Percentiles rank a stretch among this genome's conserved stretches.
phyloP scores from a whole-genome alignment of 1,140 invertebrate species.

The Calliopsis andreniformis region DNA sequence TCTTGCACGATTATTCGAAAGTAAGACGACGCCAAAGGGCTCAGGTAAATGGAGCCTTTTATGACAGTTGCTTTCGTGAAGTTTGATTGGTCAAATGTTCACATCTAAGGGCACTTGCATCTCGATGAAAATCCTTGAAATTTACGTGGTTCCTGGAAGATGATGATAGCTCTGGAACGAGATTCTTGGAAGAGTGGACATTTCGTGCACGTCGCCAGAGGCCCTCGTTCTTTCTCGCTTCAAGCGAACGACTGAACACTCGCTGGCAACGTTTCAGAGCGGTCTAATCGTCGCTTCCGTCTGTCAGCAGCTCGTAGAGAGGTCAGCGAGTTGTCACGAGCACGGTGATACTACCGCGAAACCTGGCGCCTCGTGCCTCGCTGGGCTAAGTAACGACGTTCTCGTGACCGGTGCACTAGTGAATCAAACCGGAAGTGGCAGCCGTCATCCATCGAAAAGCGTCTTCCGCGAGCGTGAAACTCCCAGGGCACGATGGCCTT shows the following conservation, averaged over 20 bases:
- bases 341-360: slow-evolving; percentile 44
- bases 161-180: neutral
- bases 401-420: slow-evolving; percentile 12
- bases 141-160: neutral
- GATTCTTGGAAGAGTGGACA: slow-evolving; percentile 18
- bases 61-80: no score
- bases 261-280: slow-evolving; percentile 12
- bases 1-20: neutral
- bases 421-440: slow-evolving; percentile 4
- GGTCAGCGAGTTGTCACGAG: slow-evolving; percentile 33
- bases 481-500: neutral
- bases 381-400: slow-evolving; percentile 19
- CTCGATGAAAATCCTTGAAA: no score
- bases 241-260: no score
- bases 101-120: no score
- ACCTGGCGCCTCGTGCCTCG: slow-evolving; percentile 32
- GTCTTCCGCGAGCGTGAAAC: slow-evolving; percentile 2
- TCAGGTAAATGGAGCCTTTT: no score
- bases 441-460: slow-evolving; percentile 22
- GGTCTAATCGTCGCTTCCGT: slow-evolving; percentile 58
- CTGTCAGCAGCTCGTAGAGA: slow-evolving; percentile 38
- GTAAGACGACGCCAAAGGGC: neutral
- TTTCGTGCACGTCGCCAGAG: slow-evolving; percentile 2
- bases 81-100: no score
- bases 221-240: neutral